Base-by-base conservation (phyloP, 2,888 invertebrate species). In the Stenodera caucasica region DNA sequence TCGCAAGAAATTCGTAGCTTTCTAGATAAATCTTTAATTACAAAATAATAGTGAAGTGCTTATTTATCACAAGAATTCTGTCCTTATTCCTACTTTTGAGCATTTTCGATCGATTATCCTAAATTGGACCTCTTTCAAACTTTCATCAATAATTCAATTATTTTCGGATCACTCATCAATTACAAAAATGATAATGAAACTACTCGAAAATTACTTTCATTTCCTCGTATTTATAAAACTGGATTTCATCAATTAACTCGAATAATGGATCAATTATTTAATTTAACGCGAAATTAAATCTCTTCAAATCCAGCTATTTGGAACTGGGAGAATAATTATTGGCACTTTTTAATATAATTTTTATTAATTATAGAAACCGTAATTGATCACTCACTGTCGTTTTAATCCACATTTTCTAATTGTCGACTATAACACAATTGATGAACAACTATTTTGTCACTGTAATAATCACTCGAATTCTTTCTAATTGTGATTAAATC, bases 401-500 rank as follows among this genome's bases (percentile, higher is more conserved):
- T 33, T 63, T 63, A 60, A 63, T 63, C 63, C 63, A 60, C 63
- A 63, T 63, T 37, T 32, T 63, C 55, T 49, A 49, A 45, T 33
- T 21, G 40, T 26, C 15, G 29, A 49, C 33, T 33, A 35, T 8
- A 32, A 52, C 45, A 26, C 55, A 55, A n/a, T n/a, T n/a, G n/a
- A n/a, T n/a, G n/a, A n/a, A n/a, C n/a, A n/a, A n/a, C 59, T 53
- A 51, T 57, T 50, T 56, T 49, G 49, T 57, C 66, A 71, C 70
- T n/a, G n/a, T n/a, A n/a, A n/a, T n/a, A n/a, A n/a, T n/a, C 33
- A 33, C 12, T 37, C 15, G n/a, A 26, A 26, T 14, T 35, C 1
- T 14, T 65, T 69, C 64, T 67, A 68, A 68, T 69, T 68, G 40
- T 58, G 65, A 45, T 56, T 67, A 67, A 66, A 64, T 54, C 56